Percentiles rank a stretch among this genome's conserved stretches.
Evolutionary conservation across 2,113 vertebrate genomes (phyloP).

Genomic region (Puntigrus tetrazona): DNA sequence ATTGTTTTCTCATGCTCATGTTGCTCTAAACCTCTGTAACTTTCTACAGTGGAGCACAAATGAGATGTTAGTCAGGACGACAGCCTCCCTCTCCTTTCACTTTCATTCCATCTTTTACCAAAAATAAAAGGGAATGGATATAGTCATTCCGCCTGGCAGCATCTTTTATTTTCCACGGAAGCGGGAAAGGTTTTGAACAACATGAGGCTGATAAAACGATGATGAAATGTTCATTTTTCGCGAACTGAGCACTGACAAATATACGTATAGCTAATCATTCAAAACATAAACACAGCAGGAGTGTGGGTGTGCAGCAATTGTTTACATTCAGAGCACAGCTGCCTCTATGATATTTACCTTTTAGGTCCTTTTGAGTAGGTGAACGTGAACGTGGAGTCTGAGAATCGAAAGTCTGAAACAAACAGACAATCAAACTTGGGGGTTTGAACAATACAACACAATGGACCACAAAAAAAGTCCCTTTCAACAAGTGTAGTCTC

Average conservation of each 20-base stretch:
- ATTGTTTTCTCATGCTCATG: neutral
- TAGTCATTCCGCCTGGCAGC: neutral
- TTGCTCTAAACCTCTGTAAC: neutral
- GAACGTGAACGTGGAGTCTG: slow-evolving; percentile 89
- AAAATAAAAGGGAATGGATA: neutral
- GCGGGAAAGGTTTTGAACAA: neutral
- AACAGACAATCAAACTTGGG: slow-evolving; percentile 37
- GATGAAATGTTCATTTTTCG: neutral
- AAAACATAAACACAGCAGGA: neutral
- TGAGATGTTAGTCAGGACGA: neutral
- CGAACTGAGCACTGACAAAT: neutral
- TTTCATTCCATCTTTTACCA: neutral
- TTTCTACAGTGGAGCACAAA: neutral
- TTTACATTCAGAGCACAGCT: neutral
- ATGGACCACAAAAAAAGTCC: slow-evolving; percentile 56
- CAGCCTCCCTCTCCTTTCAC: neutral
- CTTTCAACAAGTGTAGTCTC: slow-evolving; percentile 86
- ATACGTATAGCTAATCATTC: neutral
- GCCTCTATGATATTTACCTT: slow-evolving; percentile 74
- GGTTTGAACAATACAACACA: neutral
- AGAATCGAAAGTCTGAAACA: slow-evolving; percentile 87
- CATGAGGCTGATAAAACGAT: neutral
- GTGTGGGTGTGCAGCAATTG: neutral
- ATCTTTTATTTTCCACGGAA: neutral
- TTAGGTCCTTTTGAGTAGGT: slow-evolving; percentile 84